Percentiles rank a stretch among this genome's conserved stretches.
Conservation (phyloP, 2,888 invertebrate species). For the Pycnomerus fuliginosus region DNA sequence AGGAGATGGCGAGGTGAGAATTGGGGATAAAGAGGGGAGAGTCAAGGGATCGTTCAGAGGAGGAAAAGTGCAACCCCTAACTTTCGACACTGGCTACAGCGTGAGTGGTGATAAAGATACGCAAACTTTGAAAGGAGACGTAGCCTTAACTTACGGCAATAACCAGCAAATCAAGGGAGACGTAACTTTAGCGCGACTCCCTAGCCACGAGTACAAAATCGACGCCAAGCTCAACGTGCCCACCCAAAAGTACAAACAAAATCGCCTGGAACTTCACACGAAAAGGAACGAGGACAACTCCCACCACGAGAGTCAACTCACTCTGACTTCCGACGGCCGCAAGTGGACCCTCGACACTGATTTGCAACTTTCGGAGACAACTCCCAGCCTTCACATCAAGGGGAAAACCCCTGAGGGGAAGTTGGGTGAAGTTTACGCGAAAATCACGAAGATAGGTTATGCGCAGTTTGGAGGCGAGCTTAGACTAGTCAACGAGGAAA, state of each 20-base stretch:
- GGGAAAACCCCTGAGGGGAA: conserved; percentile 57
- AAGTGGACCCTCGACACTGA: conserved; percentile 59
- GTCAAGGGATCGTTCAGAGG: conserved; percentile 53
- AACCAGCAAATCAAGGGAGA: conserved; percentile 51
- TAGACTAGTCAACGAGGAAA: conserved; percentile 41
- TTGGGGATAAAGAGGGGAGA: conserved; percentile 66
- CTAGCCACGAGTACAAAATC: conserved; percentile 51
- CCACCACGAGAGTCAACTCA: conserved; percentile 47
- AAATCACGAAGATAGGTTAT: conserved; percentile 56
- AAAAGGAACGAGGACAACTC: conserved; percentile 44
- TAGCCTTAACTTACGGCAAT: conserved; percentile 41
- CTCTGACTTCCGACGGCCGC: conserved; percentile 59
- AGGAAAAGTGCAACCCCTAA: conserved; percentile 51
- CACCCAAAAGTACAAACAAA: conserved; percentile 55
- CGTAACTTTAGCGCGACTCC: conserved; percentile 26
- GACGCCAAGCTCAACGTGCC: conserved; percentile 53
- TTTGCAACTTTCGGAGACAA: conserved; percentile 56
- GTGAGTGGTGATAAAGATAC: conserved; percentile 32
- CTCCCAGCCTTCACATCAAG: conserved; percentile 60
- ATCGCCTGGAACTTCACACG: conserved; percentile 54
- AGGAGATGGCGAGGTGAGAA: conserved; percentile 62
- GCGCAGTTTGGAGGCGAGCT: conserved; percentile 61
- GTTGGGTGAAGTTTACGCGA: conserved; percentile 49
- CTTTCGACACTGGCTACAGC: conserved; percentile 48
- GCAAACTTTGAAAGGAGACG: conserved; percentile 37